phyloP scores from a whole-genome alignment of 2,113 vertebrate species.

The Oenanthe melanoleuca region DNA sequence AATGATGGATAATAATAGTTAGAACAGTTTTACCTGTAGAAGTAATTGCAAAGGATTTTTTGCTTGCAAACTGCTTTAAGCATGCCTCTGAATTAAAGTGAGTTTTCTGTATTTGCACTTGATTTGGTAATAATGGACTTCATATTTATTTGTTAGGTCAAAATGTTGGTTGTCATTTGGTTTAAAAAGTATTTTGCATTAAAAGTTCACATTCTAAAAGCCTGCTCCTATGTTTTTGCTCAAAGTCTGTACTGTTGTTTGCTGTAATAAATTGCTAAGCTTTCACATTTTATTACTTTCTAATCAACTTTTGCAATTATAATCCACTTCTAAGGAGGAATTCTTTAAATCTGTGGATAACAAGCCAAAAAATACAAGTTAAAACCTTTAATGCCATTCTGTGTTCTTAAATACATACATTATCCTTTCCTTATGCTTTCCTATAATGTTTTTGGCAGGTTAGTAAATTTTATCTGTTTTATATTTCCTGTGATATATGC shows the following conservation, averaged over 20 bases:
- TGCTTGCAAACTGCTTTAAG: constrained; percentile 25
- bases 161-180: constrained; percentile 8
- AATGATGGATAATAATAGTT: neutral
- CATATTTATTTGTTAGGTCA: neutral
- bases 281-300: constrained; percentile 49
- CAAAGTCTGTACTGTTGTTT: neutral
- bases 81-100: constrained; percentile 40
- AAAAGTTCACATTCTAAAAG: neutral
- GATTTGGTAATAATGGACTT: neutral
- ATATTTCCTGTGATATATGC: neutral
- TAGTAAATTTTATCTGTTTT: neutral
- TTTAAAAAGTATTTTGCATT: neutral
- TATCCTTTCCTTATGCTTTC: neutral
- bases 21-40: neutral
- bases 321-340: neutral
- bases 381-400: neutral
- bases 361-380: neutral
- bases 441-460: neutral
- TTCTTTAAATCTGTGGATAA: neutral
- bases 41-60: constrained; percentile 21
- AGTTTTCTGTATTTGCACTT: constrained; percentile 1
- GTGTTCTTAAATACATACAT: neutral
- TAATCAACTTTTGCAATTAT: constrained; percentile 46
- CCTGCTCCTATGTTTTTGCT: neutral
- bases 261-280: constrained; percentile 4